A percentile compares a stretch with the other conserved stretches of the same genome.
Conservation (phyloP, 2,113 vertebrate species). For the Bos taurus region DNA sequence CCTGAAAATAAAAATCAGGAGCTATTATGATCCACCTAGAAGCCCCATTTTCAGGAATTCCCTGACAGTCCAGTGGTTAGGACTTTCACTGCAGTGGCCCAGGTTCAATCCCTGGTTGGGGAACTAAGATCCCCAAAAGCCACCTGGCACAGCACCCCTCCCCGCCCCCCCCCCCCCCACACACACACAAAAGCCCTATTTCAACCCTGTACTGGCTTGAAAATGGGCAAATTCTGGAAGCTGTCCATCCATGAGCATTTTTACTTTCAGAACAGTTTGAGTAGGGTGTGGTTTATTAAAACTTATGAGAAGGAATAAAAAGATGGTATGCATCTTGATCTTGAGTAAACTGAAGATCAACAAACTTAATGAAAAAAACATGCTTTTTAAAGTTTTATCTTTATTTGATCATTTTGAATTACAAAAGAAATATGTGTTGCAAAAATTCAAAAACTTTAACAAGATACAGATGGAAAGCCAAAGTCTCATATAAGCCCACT, state of each 20-base stretch:
- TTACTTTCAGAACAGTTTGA: not conserved
- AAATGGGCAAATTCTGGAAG: not conserved
- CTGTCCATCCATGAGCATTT: not conserved
- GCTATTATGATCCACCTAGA: not conserved
- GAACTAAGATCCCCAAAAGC: not conserved
- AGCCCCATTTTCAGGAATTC: not conserved
- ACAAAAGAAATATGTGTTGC: conserved; percentile 23
- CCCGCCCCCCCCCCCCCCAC: fast-evolving
- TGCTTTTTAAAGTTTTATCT: not conserved
- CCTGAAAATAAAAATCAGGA: conserved; percentile 20
- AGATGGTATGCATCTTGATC: not conserved
- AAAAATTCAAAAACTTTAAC: conserved; percentile 27
- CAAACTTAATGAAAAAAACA: not conserved
- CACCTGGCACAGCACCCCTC: not conserved
- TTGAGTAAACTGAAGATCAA: not conserved
- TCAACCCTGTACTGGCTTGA: not conserved
- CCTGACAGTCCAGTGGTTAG: not conserved
- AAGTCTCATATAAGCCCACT: not conserved
- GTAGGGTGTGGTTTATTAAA: not conserved
- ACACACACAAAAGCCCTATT: not conserved
- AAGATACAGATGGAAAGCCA: not conserved
- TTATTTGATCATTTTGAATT: conserved; percentile 23
- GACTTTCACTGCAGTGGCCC: not conserved
- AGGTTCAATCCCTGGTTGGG: not conserved
- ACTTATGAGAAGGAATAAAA: not conserved